Percentiles rank a stretch among this genome's conserved stretches.
These are phyloP conservation scores for Cecropterus lyciades DNA, from an alignment of 1,140 invertebrate genomes.

Conservation along the genomic window DNA sequence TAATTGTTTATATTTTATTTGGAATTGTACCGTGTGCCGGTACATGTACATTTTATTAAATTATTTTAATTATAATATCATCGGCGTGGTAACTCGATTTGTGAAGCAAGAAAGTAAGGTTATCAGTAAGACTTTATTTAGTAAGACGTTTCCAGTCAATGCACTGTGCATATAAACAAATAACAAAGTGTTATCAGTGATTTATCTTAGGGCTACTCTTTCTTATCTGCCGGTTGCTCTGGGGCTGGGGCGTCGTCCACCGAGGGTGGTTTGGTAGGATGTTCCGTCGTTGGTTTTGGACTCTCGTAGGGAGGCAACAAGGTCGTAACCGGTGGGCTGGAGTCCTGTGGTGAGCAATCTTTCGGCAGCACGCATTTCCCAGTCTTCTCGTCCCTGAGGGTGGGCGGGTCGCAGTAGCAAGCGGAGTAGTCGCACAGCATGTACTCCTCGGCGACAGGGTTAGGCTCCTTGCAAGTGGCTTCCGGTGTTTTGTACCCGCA, in stretches of 20 bases:
- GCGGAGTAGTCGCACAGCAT: slow-evolving; percentile 59
- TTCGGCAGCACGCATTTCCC: slow-evolving; percentile 53
- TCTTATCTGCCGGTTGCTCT: background rate
- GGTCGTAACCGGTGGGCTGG: background rate
- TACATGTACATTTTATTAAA: too few relatives aligned
- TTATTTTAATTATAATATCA: too few relatives aligned
- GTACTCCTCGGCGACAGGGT: slow-evolving; percentile 38
- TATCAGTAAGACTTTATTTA: too few relatives aligned
- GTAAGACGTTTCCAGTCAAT: background rate
- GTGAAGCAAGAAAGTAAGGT: too few relatives aligned
- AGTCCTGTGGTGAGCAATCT: slow-evolving; percentile 40
- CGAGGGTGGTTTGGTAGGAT: background rate
- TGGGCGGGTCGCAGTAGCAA: slow-evolving; percentile 62
- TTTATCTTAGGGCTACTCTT: background rate
- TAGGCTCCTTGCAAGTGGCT: slow-evolving; percentile 54
- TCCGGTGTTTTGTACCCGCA: slow-evolving; percentile 52
- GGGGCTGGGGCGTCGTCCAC: background rate
- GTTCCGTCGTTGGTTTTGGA: background rate
- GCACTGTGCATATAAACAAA: background rate
- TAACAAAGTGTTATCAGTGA: background rate
- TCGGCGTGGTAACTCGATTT: too few relatives aligned
- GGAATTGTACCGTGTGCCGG: too few relatives aligned
- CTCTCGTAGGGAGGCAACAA: slow-evolving; percentile 9
- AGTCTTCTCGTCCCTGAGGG: slow-evolving; percentile 47
- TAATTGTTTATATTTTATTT: too few relatives aligned